Base-by-base conservation (phyloP, 1,140 invertebrate genomes). In the Phortica variegata region DNA sequence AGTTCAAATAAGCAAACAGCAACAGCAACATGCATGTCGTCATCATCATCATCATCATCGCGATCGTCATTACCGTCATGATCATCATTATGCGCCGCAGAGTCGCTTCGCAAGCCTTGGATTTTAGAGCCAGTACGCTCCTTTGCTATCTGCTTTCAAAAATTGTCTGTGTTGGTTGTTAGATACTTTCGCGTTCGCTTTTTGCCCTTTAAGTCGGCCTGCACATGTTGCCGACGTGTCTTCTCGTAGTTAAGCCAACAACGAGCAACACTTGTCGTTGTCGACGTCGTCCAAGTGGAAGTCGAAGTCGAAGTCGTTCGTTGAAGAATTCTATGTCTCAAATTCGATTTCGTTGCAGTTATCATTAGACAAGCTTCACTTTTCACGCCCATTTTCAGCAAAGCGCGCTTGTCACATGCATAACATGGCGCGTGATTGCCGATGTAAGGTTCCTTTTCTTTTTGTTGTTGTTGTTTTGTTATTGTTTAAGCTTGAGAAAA, bases 351-450 rank as follows among this genome's bases (percentile, higher is more conserved):
- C 63, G 53, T 57, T 43, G 63, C 60, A 66, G 63, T 68, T 68
- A 68, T 68, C 63, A 68, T 68, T 68, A 68, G 60, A 60, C 60
- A 58, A 49, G 47, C 65, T 63, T 68, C 60, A 69, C 68, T 68
- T 68, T 68, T 68, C 60, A 26, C 65, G 51, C 49, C 51, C 55
- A 60, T 58, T 60, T 47, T 58, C 52, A 58, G 58, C 55, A 51
- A 58, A 60, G 60, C 32, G 13, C 57, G 63, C 54, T 43, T 19
- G 37, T 31, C 8, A 34, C 19, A n/a, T n/a, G n/a, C n/a, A n/a
- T n/a, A n/a, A n/a, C n/a, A n/a, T n/a, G n/a, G n/a, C 52, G 39
- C 56, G 46, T 58, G 53, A n/a, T 48, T 45, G 43, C n/a, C 18
- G 43, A 32, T 26, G 31, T n/a, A n/a, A n/a, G n/a, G n/a, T 13